These are phyloP conservation scores for Triops cancriformis DNA, from an alignment of 1,140 invertebrate species.

Conservation along the genomic window DNA sequence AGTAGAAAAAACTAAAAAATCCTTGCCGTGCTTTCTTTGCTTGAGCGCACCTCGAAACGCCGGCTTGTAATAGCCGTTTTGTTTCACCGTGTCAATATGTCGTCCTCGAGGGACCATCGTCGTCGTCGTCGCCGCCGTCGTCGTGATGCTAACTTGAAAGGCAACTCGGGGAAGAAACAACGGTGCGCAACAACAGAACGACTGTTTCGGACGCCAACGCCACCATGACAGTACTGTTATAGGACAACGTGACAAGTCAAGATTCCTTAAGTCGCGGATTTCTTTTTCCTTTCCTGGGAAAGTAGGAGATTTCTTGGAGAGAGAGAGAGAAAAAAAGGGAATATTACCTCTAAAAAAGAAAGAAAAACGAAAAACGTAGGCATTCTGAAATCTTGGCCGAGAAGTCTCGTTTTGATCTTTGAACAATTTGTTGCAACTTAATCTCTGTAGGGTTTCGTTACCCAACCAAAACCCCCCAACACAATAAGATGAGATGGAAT, in stretches of 20 bases:
- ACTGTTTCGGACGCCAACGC: not conserved
- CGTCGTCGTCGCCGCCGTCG: no score
- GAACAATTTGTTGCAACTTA: not conserved
- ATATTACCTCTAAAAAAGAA: not conserved
- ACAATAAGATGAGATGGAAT: slow-evolving; percentile 6
- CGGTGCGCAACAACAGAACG: not conserved
- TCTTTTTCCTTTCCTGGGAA: not conserved
- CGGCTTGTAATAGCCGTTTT: not conserved
- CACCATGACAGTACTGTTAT: not conserved
- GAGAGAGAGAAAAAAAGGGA: not conserved
- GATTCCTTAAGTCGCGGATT: not conserved
- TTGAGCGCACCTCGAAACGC: not conserved
- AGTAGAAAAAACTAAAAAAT: no score
- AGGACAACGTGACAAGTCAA: not conserved
- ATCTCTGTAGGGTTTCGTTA: not conserved
- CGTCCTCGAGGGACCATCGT: not conserved
- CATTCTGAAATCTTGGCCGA: not conserved
- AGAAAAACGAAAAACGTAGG: not conserved
- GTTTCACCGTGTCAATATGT: not conserved
- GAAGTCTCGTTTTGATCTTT: not conserved
- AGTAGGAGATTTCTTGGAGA: not conserved
- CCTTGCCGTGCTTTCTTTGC: not conserved
- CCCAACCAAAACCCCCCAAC: not conserved
- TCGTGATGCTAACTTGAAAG: no score
- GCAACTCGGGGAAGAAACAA: not conserved